Conservation (phyloP, 2,888 invertebrate genomes). For the Incurvaria masculella region DNA sequence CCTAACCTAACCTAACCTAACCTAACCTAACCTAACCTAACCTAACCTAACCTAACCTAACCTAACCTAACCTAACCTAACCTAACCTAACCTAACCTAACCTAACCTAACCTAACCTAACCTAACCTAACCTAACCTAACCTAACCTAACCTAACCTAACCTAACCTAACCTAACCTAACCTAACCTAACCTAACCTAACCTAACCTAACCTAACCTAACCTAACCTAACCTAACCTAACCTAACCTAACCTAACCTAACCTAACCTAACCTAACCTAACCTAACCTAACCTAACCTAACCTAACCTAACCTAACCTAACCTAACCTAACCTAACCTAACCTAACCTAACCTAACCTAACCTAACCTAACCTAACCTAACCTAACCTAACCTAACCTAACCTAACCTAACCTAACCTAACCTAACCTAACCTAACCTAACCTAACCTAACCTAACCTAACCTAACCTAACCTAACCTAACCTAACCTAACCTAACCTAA, state of each 20-base stretch:
- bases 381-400: constrained; percentile 5
- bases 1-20: neutral
- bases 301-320: constrained; percentile 7
- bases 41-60: neutral
- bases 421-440: constrained; percentile 7
- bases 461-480: constrained; percentile 6
- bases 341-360: constrained; percentile 1
- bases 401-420: constrained; percentile 7
- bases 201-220: constrained; percentile 14
- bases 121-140: neutral
- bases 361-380: constrained; percentile 3
- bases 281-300: constrained; percentile 7
- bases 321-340: constrained; percentile 1
- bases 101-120: neutral
- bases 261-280: constrained; percentile 4
- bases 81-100: neutral
- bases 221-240: constrained; percentile 16
- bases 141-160: neutral
- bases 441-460: constrained; percentile 6
- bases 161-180: neutral
- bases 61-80: neutral
- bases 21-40: neutral
- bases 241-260: constrained; percentile 13
- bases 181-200: constrained; percentile 11
- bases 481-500: constrained; percentile 7